A percentile compares a stretch with the other conserved stretches of the same genome.
Conservation (phyloP, 2,113 vertebrate genomes). For the Apodemus sylvaticus region DNA sequence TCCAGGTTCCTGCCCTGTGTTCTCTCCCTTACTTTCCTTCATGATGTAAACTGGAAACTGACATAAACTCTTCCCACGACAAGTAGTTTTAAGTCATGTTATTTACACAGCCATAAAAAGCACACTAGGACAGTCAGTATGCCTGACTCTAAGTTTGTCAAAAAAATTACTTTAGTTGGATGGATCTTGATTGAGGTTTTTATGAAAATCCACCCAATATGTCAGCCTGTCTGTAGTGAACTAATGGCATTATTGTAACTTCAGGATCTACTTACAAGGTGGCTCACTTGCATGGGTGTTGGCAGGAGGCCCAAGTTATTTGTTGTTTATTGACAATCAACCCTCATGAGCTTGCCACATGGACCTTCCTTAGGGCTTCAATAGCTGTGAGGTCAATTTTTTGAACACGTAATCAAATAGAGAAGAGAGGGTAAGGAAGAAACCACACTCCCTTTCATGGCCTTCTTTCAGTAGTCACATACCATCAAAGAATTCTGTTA, state of each 20-base stretch:
- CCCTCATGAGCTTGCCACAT: neutral
- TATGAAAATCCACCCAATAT: neutral
- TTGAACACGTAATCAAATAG: neutral
- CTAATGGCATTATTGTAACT: neutral
- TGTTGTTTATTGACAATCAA: neutral
- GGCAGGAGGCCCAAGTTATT: neutral
- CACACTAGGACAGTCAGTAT: neutral
- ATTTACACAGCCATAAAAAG: neutral
- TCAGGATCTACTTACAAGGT: neutral
- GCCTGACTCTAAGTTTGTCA: neutral
- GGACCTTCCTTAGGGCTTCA: neutral
- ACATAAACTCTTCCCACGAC: neutral
- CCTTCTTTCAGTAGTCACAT: neutral
- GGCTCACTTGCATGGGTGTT: neutral
- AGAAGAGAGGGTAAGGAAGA: slow-evolving; percentile 4
- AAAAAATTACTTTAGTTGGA: slow-evolving; percentile 11
- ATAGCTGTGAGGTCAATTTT: neutral
- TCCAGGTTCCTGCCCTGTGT: neutral
- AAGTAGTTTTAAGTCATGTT: neutral
- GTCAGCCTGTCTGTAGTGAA: neutral
- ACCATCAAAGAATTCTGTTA: neutral
- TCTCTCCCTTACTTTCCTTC: neutral
- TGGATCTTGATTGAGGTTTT: neutral
- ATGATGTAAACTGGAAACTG: neutral
- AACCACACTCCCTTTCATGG: neutral